Evolutionary conservation across 35 echinoderm and acorn worm species (phyloP).

Genomic region (Heliocidaris erythrogramma): DNA sequence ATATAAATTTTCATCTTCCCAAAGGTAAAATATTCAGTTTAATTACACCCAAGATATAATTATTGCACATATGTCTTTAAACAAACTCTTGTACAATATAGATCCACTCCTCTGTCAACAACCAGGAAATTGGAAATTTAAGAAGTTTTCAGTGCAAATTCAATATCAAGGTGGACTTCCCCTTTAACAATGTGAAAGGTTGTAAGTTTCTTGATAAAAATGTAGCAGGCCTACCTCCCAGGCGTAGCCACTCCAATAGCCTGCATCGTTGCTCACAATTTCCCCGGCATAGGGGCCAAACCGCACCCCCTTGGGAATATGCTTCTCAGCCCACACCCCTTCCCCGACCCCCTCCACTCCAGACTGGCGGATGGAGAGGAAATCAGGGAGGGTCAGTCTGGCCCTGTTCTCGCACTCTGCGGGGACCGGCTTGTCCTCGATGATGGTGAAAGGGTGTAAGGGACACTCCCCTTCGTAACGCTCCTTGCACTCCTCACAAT

Average conservation of each 20-base stretch:
- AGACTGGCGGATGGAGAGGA: constrained; percentile 65
- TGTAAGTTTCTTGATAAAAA: no score
- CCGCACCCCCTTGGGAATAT: constrained; percentile 84
- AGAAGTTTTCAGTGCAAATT: no score
- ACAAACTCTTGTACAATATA: no score
- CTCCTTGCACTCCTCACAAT: constrained; percentile 95
- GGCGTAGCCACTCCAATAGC: constrained; percentile 84
- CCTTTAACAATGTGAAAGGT: no score
- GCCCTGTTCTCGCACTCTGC: constrained; percentile 60
- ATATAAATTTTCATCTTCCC: no score
- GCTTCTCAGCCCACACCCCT: constrained; percentile 82
- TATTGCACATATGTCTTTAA: no score
- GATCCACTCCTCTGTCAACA: no score
- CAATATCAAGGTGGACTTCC: no score
- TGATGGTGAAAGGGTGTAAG: constrained; percentile 74
- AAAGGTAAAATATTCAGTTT: no score
- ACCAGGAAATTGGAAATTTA: no score
- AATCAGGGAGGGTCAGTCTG: constrained; percentile 73
- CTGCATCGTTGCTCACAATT: constrained; percentile 69
- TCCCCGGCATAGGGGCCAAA: constrained; percentile 96
- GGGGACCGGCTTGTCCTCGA: constrained; percentile 71
- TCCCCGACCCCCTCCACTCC: constrained; percentile 76
- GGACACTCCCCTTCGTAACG: constrained; percentile 81
- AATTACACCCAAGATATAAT: no score
- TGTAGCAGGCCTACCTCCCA: constrained; percentile 79